Percentiles rank a stretch among this genome's conserved stretches.
Conservation (phyloP, 2,888 invertebrate genomes). For the Pherbina coryleti region DNA sequence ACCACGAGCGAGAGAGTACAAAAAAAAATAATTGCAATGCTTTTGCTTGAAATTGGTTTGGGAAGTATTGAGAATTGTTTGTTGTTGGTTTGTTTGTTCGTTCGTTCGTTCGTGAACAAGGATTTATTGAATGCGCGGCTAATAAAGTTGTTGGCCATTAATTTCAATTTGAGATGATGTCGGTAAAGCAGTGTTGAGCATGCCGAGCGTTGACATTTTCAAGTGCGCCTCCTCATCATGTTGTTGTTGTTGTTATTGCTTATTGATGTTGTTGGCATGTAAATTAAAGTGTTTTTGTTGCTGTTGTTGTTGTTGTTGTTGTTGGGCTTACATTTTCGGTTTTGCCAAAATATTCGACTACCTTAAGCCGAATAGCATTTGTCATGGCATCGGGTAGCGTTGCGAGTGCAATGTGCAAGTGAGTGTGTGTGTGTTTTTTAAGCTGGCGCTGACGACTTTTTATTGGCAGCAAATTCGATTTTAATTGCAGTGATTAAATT, state of each 20-base stretch:
- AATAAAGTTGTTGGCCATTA: constrained; percentile 32
- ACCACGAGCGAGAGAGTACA: background rate
- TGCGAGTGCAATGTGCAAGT: too few relatives aligned
- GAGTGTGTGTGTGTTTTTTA: too few relatives aligned
- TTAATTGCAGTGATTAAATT: constrained; percentile 18
- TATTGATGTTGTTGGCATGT: background rate
- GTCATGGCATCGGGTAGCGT: too few relatives aligned
- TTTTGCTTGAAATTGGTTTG: background rate
- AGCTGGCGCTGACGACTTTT: too few relatives aligned
- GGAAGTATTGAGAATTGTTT: constrained; percentile 1
- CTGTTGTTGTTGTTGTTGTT: constrained; percentile 7
- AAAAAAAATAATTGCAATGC: background rate
- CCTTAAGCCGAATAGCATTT: too few relatives aligned
- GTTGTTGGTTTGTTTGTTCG: background rate
- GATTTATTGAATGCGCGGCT: constrained; percentile 24
- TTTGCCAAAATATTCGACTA: too few relatives aligned
- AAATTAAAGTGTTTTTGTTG: background rate
- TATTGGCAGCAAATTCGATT: background rate
- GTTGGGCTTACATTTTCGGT: too few relatives aligned
- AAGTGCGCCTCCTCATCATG: background rate
- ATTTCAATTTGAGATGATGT: constrained; percentile 25
- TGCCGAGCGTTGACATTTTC: constrained; percentile 12
- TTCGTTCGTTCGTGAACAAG: background rate
- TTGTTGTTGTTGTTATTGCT: background rate
- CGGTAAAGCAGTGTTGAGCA: background rate